Conservation (phyloP, 2,797 vertebrate genomes). For the Brachyrhaphis roseni region DNA sequence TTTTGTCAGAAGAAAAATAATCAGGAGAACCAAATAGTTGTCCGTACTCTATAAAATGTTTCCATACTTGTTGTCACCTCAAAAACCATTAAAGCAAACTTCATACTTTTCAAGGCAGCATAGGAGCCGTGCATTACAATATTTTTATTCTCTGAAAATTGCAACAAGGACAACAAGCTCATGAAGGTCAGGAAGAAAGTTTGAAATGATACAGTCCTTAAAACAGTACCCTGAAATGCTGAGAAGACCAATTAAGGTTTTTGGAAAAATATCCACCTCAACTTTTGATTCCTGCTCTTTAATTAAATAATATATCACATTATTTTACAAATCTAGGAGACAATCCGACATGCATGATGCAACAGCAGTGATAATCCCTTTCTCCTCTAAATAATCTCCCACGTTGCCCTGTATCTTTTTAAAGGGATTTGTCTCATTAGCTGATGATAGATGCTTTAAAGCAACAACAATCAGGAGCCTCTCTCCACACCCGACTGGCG, state of each 20-base stretch:
- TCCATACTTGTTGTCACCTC: background rate
- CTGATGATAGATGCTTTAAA: slow-evolving; percentile 38
- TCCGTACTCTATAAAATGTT: background rate
- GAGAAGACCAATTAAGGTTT: background rate
- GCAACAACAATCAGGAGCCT: slow-evolving; percentile 25
- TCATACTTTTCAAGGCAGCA: background rate
- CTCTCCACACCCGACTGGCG: slow-evolving; percentile 27
- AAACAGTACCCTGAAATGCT: background rate
- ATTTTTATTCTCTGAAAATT: background rate
- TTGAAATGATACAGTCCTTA: background rate
- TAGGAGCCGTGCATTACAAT: background rate
- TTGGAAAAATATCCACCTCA: background rate
- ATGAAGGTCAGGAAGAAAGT: background rate
- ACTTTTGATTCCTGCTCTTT: background rate
- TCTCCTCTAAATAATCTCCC: slow-evolving; percentile 31
- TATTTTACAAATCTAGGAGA: slow-evolving; percentile 10
- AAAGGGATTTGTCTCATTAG: slow-evolving; percentile 65
- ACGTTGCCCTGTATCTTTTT: slow-evolving; percentile 26
- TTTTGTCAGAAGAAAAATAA: background rate
- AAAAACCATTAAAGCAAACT: background rate
- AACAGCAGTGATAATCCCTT: slow-evolving; percentile 33
- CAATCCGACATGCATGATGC: background rate
- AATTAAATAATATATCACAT: background rate
- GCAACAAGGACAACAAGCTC: background rate
- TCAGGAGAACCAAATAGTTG: background rate